Conservation (phyloP, 2,888 invertebrate species). For the Dusona sp. region DNA sequence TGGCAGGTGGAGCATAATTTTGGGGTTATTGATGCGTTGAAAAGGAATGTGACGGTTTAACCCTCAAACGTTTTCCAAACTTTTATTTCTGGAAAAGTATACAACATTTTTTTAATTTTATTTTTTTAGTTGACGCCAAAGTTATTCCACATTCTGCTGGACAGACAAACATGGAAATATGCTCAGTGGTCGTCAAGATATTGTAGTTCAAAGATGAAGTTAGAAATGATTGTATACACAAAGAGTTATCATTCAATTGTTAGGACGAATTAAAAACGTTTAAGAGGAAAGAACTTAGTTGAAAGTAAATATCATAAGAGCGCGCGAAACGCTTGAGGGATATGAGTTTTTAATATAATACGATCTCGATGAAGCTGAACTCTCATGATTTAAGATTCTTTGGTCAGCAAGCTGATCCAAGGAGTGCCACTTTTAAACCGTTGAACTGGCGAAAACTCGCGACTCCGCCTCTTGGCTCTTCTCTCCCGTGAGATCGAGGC, state of each 20-base stretch:
- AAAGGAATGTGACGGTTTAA: neutral
- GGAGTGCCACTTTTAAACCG: conserved; percentile 62
- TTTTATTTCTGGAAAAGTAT: neutral
- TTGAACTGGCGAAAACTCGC: conserved; percentile 54
- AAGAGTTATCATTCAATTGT: neutral
- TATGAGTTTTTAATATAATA: conserved; percentile 57
- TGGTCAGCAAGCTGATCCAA: conserved; percentile 17
- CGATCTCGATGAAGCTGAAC: conserved; percentile 37
- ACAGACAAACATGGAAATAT: neutral
- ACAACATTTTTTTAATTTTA: neutral
- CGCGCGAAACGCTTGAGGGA: neutral
- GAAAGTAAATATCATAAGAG: neutral
- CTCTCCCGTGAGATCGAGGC: conserved; percentile 13
- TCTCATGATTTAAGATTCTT: conserved; percentile 14
- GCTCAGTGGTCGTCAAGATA: neutral
- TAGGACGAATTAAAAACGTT: neutral
- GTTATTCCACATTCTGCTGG: neutral
- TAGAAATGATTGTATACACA: neutral
- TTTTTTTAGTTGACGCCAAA: neutral
- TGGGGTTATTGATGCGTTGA: neutral
- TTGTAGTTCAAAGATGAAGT: neutral
- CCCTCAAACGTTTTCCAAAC: neutral
- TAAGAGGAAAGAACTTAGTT: neutral
- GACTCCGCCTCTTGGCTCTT: conserved; percentile 22
- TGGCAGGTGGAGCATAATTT: neutral